These are phyloP conservation scores for Lepus timidus DNA, from an alignment of 2,113 vertebrate species.

Conservation along the genomic window DNA sequence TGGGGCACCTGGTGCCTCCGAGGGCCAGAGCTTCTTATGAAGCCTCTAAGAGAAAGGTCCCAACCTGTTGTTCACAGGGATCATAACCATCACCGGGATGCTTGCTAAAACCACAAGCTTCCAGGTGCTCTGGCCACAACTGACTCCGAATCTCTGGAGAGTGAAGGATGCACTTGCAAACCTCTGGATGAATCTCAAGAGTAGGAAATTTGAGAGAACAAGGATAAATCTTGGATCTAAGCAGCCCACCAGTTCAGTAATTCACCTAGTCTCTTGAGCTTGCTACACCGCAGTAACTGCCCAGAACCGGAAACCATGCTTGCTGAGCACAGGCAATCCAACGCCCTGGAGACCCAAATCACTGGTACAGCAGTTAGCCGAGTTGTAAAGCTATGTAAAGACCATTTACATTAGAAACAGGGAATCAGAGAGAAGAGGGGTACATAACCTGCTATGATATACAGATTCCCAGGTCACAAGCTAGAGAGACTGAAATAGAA, in stretches of 20 bases:
- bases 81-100: background rate
- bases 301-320: background rate
- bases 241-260: background rate
- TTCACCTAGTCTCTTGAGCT: background rate
- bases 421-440: background rate
- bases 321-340: background rate
- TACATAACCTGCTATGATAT: background rate
- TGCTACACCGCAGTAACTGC: background rate
- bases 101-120: background rate
- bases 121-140: background rate
- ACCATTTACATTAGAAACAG: background rate
- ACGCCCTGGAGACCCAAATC: background rate
- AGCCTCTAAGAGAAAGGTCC: background rate
- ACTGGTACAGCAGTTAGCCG: background rate
- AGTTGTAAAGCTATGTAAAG: slow-evolving; percentile 8
- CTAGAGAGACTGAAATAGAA: background rate
- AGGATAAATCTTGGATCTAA: background rate
- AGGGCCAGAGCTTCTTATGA: background rate
- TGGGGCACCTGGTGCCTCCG: background rate
- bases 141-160: background rate
- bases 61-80: background rate
- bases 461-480: background rate
- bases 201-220: background rate
- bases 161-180: background rate
- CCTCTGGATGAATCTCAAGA: background rate